Conservation (phyloP, 2,888 invertebrate species). For the Limnephilus auricula region DNA sequence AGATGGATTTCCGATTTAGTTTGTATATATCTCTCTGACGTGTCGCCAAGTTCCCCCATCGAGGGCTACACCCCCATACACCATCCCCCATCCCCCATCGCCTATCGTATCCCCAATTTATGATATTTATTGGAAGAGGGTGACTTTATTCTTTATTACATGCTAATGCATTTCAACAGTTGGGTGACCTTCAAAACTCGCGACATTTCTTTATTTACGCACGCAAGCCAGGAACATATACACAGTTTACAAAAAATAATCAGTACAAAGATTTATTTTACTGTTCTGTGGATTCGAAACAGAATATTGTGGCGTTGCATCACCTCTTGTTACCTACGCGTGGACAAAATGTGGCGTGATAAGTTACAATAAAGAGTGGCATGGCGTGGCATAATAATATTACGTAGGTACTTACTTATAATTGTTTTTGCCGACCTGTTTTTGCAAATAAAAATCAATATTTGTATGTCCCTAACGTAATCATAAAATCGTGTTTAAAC, state of each 20-base stretch:
- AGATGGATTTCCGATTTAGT: background rate
- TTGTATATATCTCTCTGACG: background rate
- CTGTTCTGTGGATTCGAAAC: background rate
- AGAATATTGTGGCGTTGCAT: background rate
- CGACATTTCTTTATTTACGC: background rate
- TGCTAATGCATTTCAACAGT: conserved; percentile 27
- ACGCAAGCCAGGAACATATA: background rate
- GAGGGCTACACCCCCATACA: background rate
- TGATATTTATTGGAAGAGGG: conserved; percentile 29
- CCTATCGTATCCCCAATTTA: background rate
- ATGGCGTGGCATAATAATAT: background rate
- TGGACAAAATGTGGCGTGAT: background rate
- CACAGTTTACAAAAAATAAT: background rate
- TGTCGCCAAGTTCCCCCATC: conserved; percentile 24
- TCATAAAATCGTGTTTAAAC: background rate
- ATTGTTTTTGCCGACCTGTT: background rate
- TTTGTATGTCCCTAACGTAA: background rate
- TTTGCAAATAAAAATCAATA: background rate
- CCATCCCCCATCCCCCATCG: background rate
- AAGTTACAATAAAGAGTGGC: background rate
- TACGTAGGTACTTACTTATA: background rate
- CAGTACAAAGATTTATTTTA: background rate
- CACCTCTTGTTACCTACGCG: background rate
- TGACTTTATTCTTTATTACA: conserved; percentile 6
- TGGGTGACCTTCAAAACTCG: conserved; percentile 14